A percentile compares a stretch with the other conserved stretches of the same genome.
Conservation (phyloP, 2,888 invertebrate species). For the Embidobia sp. region DNA sequence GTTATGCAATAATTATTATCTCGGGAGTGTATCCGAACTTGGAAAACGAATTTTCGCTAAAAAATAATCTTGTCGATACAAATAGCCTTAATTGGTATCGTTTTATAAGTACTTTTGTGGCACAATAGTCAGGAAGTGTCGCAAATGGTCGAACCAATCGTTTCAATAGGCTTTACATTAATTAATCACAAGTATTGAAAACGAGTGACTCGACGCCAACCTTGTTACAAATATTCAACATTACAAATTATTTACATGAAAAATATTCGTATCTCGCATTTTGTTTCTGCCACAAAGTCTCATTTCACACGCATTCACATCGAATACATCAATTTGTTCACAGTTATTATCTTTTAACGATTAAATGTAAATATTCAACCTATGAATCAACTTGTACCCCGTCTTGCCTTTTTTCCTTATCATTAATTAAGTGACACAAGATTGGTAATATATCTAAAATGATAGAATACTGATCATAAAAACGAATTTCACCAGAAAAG, state of each 20-base stretch:
- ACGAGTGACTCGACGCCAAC: conserved; percentile 45
- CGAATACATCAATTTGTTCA: conserved; percentile 10
- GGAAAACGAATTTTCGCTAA: conserved; percentile 8
- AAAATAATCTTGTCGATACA: conserved; percentile 24
- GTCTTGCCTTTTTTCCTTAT: conserved; percentile 14
- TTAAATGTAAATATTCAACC: conserved; percentile 3
- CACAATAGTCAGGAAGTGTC: conserved; percentile 59
- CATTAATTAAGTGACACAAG: too few species aligned
- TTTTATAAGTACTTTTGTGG: conserved; percentile 38
- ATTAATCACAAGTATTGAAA: conserved; percentile 18
- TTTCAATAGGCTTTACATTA: conserved; percentile 15
- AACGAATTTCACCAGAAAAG: too few species aligned
- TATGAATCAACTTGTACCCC: conserved; percentile 10
- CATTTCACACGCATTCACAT: conserved; percentile 70
- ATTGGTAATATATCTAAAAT: too few species aligned
- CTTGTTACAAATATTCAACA: conserved; percentile 49
- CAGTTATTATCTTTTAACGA: conserved; percentile 4
- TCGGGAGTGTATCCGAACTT: conserved; percentile 27
- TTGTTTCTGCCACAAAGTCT: conserved; percentile 78
- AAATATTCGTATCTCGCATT: conserved; percentile 42
- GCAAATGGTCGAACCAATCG: conserved; percentile 44
- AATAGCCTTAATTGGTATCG: conserved; percentile 21
- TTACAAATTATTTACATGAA: conserved; percentile 46
- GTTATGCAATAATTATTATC: conserved; percentile 16
- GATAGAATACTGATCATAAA: too few species aligned